phyloP scores from a whole-genome alignment of 2,888 invertebrate genomes.

The Leptinotarsa tumamoca region DNA sequence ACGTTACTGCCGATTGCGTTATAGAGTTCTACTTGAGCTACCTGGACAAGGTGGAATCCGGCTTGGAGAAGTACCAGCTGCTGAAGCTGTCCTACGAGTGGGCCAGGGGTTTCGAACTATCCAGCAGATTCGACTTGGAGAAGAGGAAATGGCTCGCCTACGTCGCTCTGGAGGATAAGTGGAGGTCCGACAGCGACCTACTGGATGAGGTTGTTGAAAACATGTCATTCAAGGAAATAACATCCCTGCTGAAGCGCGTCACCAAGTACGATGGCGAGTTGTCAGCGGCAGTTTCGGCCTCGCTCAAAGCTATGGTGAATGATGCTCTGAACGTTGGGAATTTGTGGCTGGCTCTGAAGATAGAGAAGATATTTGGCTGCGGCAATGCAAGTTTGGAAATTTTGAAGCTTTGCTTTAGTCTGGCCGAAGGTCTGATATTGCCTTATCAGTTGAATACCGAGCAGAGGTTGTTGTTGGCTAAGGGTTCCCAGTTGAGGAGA shows the following conservation, averaged over 20 bases:
- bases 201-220: constrained; percentile 28
- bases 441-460: constrained; percentile 76
- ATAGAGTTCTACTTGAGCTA: constrained; percentile 74
- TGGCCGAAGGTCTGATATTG: constrained; percentile 74
- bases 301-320: constrained; percentile 69
- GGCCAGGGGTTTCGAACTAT: constrained; percentile 56
- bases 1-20: constrained; percentile 73
- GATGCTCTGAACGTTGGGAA: constrained; percentile 71
- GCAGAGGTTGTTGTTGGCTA: constrained; percentile 71
- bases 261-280: constrained; percentile 41
- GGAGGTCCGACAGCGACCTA: constrained; percentile 33
- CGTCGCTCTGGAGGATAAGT: constrained; percentile 53
- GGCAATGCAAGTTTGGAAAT: constrained; percentile 70
- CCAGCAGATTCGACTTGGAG: constrained; percentile 58
- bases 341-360: constrained; percentile 72
- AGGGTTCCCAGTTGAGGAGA: constrained; percentile 63
- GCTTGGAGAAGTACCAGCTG: constrained; percentile 68
- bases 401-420: constrained; percentile 72
- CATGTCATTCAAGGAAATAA: constrained; percentile 49
- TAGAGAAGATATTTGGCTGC: constrained; percentile 69
- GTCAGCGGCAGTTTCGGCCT: constrained; percentile 63
- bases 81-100: constrained; percentile 61
- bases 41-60: constrained; percentile 67
- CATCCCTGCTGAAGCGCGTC: constrained; percentile 47
- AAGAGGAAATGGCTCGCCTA: constrained; percentile 60